phyloP scores from a whole-genome alignment of 2,113 vertebrate species.

The Etheostoma cragini region DNA sequence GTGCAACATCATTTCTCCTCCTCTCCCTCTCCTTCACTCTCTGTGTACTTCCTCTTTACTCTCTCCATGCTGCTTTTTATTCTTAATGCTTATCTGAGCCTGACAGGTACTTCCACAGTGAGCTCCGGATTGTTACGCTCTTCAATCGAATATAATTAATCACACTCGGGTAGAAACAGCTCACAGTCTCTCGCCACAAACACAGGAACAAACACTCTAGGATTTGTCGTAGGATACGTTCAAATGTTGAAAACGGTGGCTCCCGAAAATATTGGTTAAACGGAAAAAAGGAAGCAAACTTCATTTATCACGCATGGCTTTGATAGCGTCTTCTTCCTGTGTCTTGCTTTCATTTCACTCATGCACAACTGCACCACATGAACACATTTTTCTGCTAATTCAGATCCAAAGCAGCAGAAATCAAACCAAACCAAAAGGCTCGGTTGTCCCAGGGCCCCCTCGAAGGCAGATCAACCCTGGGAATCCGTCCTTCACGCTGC shows the following conservation, averaged over 20 bases:
- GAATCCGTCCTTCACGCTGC: slow-evolving; percentile 25
- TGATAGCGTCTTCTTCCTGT: neutral
- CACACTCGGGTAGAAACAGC: neutral
- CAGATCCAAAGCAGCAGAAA: slow-evolving; percentile 33
- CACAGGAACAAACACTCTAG: slow-evolving; percentile 8
- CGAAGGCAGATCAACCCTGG: slow-evolving; percentile 44
- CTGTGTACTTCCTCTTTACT: neutral
- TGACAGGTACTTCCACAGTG: slow-evolving; percentile 53
- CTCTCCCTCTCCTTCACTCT: neutral
- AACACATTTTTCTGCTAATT: slow-evolving; percentile 29
- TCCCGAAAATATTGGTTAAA: slow-evolving; percentile 5
- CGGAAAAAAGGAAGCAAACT: slow-evolving; percentile 4
- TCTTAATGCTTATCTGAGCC: slow-evolving; percentile 49
- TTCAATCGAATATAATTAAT: slow-evolving; percentile 48
- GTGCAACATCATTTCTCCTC: slow-evolving; percentile 25
- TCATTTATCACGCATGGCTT: neutral
- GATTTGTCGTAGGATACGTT: slow-evolving; percentile 7
- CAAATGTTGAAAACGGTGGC: slow-evolving; percentile 16
- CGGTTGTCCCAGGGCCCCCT: slow-evolving; percentile 18
- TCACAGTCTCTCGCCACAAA: slow-evolving; percentile 19
- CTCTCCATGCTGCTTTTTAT: neutral
- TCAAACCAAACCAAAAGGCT: slow-evolving; percentile 43
- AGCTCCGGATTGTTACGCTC: slow-evolving; percentile 43
- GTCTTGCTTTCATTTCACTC: slow-evolving; percentile 14
- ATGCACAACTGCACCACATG: neutral